A percentile compares a stretch with the other conserved stretches of the same genome.
Evolutionary conservation across 2,113 vertebrate genomes (phyloP).

Genomic region (Salminus brasiliensis): DNA sequence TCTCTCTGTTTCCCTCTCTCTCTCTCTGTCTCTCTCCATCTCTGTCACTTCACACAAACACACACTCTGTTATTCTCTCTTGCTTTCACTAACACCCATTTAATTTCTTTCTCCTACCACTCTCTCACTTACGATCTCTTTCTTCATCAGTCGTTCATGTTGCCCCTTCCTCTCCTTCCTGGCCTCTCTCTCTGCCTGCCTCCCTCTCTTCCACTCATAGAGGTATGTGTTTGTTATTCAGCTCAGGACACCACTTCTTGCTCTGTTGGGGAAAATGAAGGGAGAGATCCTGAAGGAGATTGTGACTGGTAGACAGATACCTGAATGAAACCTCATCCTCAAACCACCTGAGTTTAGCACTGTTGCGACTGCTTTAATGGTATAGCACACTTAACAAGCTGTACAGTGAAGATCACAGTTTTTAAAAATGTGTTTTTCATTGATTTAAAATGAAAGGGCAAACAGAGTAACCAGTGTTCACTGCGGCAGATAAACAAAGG

Average conservation of each 20-base stretch:
- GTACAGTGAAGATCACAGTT: neutral
- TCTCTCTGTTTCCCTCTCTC: neutral
- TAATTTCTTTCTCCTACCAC: slow-evolving; percentile 30
- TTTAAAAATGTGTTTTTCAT: neutral
- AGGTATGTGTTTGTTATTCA: slow-evolving; percentile 49
- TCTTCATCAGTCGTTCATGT: slow-evolving; percentile 34
- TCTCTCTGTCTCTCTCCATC: neutral
- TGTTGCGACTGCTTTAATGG: slow-evolving; percentile 7
- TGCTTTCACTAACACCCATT: slow-evolving; percentile 19
- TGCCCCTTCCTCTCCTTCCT: neutral
- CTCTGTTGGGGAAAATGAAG: slow-evolving; percentile 34
- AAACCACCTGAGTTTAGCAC: no score
- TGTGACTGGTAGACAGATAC: slow-evolving; percentile 27
- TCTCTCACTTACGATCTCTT: slow-evolving; percentile 35
- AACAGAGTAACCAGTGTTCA: no score
- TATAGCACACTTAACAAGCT: slow-evolving; percentile 11
- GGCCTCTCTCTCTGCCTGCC: neutral
- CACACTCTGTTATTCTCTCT: neutral
- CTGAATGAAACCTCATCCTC: slow-evolving; percentile 36
- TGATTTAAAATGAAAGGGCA: neutral
- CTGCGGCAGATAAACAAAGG: no score
- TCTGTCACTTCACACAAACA: slow-evolving; percentile 10
- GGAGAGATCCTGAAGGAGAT: slow-evolving; percentile 17
- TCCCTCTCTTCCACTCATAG: neutral
- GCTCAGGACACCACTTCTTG: slow-evolving; percentile 32